Evolutionary conservation across 2,113 vertebrate species (phyloP), one percentile per base, ranked within the genome.

Genomic region (Dolichallabes microphthalmus): DNA sequence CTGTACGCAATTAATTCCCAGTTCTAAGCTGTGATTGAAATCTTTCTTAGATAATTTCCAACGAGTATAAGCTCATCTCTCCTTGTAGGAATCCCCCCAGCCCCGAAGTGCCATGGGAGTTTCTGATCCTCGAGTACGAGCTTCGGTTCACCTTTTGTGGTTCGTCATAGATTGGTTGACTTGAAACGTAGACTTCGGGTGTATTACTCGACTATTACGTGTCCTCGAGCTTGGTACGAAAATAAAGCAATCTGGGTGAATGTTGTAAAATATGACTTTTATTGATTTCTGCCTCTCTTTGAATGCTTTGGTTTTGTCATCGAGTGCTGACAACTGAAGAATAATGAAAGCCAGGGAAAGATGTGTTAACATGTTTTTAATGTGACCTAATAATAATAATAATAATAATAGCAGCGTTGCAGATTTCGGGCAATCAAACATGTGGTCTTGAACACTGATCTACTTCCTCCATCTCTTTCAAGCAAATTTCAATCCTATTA

Each of bases 151-250:
- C 83, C 45, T 90, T 88, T 90, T 93, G 71, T 89, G 88, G 84
- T 88, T 74, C 90, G 87, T 89, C 87, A 86, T 87, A 89, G 89
- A 85, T 91, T 88, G 89, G 83, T 88, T 89, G 89, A 91, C 52
- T 90, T 83, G 69, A 80, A 53, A 84, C 69, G 22, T 81, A 74
- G 58, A 63, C 60, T 73, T 85, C 85, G 4, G 19, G 55, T 20
- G 22, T 22, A 22, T 60, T 60, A 20, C 45, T 52, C 61, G 22
- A 84, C 83, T 84, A 87, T 91, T 89, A 92, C 87, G 85, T 86
- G 88, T 90, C 75, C 89, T 90, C 87, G 91, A 87, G 91, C 90
- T 91, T 91, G 91, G 91, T 89, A 91, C 88, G 88, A 82, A 88
- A 91, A 90, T 88, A 53, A 90, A 89, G 88, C 75, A 91, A 91